These are phyloP conservation scores for Agrochola circellaris DNA, from an alignment of 2,888 invertebrate genomes.

Conservation along the genomic window DNA sequence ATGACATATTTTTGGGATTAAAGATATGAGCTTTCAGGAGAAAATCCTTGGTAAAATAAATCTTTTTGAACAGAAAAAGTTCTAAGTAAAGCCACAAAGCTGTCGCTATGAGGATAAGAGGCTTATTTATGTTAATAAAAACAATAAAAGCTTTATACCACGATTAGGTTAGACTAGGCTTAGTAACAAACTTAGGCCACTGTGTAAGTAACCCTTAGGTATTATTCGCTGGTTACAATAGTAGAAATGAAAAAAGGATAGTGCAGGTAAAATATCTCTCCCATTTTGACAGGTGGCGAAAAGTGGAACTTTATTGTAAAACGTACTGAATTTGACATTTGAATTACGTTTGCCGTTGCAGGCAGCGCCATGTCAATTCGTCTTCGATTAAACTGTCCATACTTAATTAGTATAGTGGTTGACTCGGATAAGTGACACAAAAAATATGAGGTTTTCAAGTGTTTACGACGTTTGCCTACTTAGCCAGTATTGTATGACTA, in stretches of 20 bases:
- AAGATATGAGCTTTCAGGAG: background rate
- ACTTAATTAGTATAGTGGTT: slow-evolving; percentile 52
- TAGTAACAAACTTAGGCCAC: slow-evolving; percentile 3
- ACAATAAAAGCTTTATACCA: slow-evolving; percentile 36
- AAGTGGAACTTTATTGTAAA: background rate
- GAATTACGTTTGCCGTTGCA: background rate
- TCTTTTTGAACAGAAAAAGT: background rate
- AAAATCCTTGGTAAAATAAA: background rate
- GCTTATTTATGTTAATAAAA: slow-evolving; percentile 29
- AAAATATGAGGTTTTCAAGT: slow-evolving; percentile 55
- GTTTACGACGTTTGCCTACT: slow-evolving; percentile 55
- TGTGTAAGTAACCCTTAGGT: background rate
- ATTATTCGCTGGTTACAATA: background rate
- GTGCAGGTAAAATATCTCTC: background rate
- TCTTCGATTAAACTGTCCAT: slow-evolving; percentile 1
- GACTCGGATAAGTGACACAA: slow-evolving; percentile 49
- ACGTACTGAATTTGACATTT: slow-evolving; percentile 1
- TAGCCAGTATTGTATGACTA: slow-evolving; percentile 51
- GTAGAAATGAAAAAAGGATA: slow-evolving; percentile 11
- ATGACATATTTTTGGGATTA: background rate
- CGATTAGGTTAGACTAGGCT: slow-evolving; percentile 35
- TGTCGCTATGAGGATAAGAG: slow-evolving; percentile 15
- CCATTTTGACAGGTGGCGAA: background rate
- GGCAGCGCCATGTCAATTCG: background rate
- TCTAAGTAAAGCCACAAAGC: slow-evolving; percentile 23